phyloP scores from a whole-genome alignment of 30 jellyfish, hydroid and myxozoan genomes.

The Hydractinia echinata region DNA sequence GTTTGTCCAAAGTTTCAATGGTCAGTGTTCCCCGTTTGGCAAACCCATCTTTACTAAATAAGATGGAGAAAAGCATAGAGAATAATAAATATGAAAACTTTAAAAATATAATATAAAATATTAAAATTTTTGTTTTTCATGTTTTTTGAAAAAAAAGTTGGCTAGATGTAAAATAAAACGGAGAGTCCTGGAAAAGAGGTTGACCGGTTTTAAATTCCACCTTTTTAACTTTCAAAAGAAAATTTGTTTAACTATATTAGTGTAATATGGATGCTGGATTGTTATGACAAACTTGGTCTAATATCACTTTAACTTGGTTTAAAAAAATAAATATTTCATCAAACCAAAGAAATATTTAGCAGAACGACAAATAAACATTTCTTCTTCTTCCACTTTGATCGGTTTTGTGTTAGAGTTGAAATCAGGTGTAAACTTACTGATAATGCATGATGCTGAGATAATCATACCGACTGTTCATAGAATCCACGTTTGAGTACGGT shows the following conservation, averaged over 20 bases:
- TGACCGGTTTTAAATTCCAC: too few species aligned
- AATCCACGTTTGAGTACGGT: slow-evolving; percentile 10
- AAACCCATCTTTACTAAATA: slow-evolving; percentile 6
- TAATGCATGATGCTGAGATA: slow-evolving; percentile 28
- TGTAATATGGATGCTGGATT: too few species aligned
- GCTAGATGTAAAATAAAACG: background rate
- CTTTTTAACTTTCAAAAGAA: too few species aligned
- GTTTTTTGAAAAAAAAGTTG: background rate
- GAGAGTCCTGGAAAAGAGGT: too few species aligned
- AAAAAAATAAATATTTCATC: background rate
- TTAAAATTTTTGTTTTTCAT: too few species aligned
- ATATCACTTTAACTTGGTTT: background rate
- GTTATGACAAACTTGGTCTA: too few species aligned
- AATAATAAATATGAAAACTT: too few species aligned
- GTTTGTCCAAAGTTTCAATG: background rate
- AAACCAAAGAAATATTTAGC: background rate
- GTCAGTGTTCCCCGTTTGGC: slow-evolving; percentile 5
- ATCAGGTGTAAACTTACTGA: slow-evolving; percentile 21
- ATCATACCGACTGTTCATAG: slow-evolving; percentile 18
- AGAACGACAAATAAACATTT: background rate
- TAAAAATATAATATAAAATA: too few species aligned
- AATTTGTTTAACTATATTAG: too few species aligned
- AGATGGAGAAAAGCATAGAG: too few species aligned
- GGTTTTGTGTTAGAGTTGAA: background rate
- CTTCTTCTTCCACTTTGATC: background rate